These are phyloP conservation scores for Spisula subtruncata DNA, from an alignment of 2,888 invertebrate species.

Conservation along the genomic window DNA sequence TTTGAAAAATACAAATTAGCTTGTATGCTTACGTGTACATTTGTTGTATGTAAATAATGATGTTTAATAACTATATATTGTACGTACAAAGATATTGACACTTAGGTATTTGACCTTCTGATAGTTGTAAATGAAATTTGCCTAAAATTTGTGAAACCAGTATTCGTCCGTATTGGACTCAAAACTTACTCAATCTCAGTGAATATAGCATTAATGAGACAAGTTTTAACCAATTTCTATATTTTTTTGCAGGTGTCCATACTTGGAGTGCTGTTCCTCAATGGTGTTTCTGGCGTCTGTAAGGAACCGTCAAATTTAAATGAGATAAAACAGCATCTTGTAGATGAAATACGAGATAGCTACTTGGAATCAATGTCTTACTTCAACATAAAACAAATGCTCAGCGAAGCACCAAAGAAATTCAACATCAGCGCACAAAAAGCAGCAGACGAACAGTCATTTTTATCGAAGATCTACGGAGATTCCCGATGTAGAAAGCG, in stretches of 20 bases:
- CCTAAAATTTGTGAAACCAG: too few relatives aligned
- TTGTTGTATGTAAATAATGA: too few relatives aligned
- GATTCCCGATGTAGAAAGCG: conserved; percentile 30
- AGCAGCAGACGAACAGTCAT: background rate
- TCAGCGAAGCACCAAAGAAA: background rate
- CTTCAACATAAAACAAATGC: conserved; percentile 29
- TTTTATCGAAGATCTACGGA: conserved; percentile 28
- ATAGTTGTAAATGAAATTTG: too few relatives aligned
- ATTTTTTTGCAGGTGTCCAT: background rate
- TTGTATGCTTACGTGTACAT: too few relatives aligned
- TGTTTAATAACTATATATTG: too few relatives aligned
- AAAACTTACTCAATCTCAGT: too few relatives aligned
- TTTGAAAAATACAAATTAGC: too few relatives aligned
- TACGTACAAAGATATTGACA: too few relatives aligned
- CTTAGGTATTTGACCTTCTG: too few relatives aligned
- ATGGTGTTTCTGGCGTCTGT: background rate
- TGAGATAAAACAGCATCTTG: conserved; percentile 22
- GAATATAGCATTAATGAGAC: too few relatives aligned
- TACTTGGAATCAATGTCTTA: conserved; percentile 39
- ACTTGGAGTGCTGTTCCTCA: background rate
- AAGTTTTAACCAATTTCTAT: too few relatives aligned
- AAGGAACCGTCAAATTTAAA: conserved; percentile 24
- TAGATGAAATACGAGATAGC: conserved; percentile 29
- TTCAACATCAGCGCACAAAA: background rate
- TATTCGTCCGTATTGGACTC: too few relatives aligned